Conservation (phyloP, 2,888 invertebrate species). For the Fragum sueziense region DNA sequence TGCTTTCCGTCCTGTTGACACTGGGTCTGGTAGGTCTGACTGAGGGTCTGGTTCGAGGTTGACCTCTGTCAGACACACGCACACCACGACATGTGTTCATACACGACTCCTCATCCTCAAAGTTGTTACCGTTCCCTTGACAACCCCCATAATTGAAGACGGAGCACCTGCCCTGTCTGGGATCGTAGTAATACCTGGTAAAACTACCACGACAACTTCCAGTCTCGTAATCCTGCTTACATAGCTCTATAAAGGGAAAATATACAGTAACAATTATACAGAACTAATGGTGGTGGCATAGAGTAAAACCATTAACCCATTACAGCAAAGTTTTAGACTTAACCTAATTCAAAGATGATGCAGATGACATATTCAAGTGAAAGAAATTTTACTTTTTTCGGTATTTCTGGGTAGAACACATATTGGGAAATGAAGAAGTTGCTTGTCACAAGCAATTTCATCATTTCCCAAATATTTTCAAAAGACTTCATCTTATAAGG, state of each 20-base stretch:
- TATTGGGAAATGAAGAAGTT: too few relatives aligned
- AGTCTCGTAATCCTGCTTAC: not conserved
- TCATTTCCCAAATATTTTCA: too few relatives aligned
- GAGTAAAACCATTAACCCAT: too few relatives aligned
- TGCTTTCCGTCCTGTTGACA: not conserved
- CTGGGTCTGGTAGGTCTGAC: not conserved
- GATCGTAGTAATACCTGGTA: slow-evolving; percentile 73
- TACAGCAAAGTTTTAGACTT: too few relatives aligned
- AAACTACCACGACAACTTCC: slow-evolving; percentile 84
- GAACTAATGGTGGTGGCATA: too few relatives aligned
- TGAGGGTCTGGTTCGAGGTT: not conserved
- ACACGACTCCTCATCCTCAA: slow-evolving; percentile 88
- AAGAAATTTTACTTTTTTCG: too few relatives aligned
- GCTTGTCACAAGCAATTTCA: too few relatives aligned
- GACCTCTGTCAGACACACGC: not conserved
- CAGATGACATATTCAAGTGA: too few relatives aligned
- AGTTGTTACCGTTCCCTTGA: slow-evolving; percentile 95
- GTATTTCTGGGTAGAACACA: too few relatives aligned
- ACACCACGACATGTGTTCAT: slow-evolving; percentile 39
- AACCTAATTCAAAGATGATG: too few relatives aligned
- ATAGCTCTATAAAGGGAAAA: not conserved
- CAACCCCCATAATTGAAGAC: slow-evolving; percentile 96
- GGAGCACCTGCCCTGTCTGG: slow-evolving; percentile 86
- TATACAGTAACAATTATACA: too few relatives aligned
- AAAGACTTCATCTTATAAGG: too few relatives aligned